phyloP scores from a whole-genome alignment of 2,888 invertebrate species.

The Mythimna impura region DNA sequence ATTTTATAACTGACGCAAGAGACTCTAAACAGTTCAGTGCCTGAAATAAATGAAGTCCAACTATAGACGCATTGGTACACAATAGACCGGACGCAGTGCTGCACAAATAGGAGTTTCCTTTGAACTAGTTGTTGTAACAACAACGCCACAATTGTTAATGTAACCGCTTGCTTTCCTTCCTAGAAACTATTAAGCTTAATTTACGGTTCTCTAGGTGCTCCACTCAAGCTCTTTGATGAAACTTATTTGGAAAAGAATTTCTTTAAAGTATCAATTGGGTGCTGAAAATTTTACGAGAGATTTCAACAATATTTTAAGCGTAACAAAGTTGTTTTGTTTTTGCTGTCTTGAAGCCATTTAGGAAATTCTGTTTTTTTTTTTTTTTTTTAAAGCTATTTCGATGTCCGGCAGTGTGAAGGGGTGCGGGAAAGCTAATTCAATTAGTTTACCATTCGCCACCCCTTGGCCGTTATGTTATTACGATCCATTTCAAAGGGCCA shows the following conservation, averaged over 20 bases:
- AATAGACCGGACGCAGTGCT: conserved; percentile 82
- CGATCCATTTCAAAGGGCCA: conserved; percentile 61
- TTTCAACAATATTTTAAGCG: conserved; percentile 21
- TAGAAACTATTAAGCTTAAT: conserved; percentile 73
- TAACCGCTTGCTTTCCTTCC: conserved; percentile 70
- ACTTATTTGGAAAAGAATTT: conserved; percentile 43
- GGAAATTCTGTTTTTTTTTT: conserved; percentile 43
- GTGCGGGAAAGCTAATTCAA: conserved; percentile 72
- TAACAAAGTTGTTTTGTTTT: conserved; percentile 30
- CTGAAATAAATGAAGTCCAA: conserved; percentile 68
- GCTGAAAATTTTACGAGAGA: conserved; percentile 47
- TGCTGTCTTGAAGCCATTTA: conserved; percentile 21
- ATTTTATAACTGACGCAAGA: conserved; percentile 18
- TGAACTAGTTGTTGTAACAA: conserved; percentile 82
- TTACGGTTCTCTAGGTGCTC: conserved; percentile 52
- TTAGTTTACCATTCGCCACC: conserved; percentile 70
- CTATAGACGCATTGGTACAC: conserved; percentile 78
- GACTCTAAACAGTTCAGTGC: conserved; percentile 37
- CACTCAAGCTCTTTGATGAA: conserved; percentile 60
- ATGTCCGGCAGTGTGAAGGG: conserved; percentile 58
- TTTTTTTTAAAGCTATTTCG: conserved; percentile 46
- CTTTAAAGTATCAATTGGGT: conserved; percentile 37
- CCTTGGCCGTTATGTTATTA: conserved; percentile 60
- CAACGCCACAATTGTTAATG: conserved; percentile 75
- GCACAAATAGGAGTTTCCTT: conserved; percentile 86